Conservation (phyloP, 2,113 vertebrate genomes). For the Mionectes macconnelli region DNA sequence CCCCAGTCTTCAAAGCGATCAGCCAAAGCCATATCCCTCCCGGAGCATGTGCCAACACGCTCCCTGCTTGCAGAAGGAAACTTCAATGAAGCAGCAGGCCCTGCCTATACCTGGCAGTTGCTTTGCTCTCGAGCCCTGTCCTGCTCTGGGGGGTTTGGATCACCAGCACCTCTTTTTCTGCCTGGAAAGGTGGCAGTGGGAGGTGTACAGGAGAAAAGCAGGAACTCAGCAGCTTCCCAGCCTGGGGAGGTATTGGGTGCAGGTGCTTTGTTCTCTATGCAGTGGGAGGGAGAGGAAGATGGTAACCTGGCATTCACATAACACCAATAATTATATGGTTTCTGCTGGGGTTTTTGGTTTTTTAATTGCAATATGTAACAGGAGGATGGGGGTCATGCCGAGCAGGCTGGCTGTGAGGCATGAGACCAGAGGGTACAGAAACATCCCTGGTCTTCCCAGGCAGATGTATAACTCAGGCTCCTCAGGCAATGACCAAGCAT, state of each 20-base stretch:
- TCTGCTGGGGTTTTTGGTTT: background rate
- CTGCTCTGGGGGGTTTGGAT: fast-evolving
- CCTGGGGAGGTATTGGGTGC: background rate
- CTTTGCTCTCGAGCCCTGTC: background rate
- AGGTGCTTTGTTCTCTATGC: background rate
- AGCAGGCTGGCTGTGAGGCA: fast-evolving
- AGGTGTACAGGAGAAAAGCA: background rate
- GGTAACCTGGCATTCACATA: background rate
- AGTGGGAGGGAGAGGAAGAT: background rate
- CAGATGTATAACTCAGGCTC: background rate
- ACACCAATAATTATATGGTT: background rate
- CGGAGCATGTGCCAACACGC: constrained; percentile 15
- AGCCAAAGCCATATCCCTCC: constrained; percentile 2
- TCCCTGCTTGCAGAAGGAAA: background rate
- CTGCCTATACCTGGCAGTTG: background rate
- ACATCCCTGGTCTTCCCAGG: background rate
- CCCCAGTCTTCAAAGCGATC: constrained; percentile 20
- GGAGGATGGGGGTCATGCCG: background rate
- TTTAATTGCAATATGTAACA: background rate
- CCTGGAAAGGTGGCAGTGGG: background rate
- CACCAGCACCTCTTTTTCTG: background rate
- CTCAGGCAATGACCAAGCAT: background rate
- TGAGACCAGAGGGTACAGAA: background rate
- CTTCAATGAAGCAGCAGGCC: background rate
- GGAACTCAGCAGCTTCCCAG: background rate